A percentile compares a stretch with the other conserved stretches of the same genome.
These are phyloP conservation scores for Merodon equestris DNA, from an alignment of 2,888 invertebrate genomes.

Conservation along the genomic window DNA sequence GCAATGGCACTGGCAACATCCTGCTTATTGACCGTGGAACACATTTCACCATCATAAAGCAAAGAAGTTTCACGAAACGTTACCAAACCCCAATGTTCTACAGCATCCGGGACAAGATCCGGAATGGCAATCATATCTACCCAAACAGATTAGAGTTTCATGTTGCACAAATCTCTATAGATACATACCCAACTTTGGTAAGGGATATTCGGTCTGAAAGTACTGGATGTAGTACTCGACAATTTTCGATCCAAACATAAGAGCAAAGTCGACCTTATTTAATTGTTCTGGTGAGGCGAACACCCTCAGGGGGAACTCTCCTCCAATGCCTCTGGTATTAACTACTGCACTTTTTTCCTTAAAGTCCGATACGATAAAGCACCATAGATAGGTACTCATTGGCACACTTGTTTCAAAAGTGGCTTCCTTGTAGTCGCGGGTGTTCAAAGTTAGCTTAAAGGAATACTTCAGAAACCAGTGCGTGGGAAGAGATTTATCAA, in stretches of 20 bases:
- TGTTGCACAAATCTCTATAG: too few relatives aligned
- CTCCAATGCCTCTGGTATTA: slow-evolving; percentile 80
- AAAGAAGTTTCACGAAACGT: slow-evolving; percentile 93
- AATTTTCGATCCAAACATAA: slow-evolving; percentile 85
- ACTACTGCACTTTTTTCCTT: slow-evolving; percentile 80
- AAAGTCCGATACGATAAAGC: slow-evolving; percentile 96
- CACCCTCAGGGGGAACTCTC: slow-evolving; percentile 84
- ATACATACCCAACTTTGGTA: slow-evolving; percentile 90
- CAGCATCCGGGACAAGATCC: slow-evolving; percentile 85
- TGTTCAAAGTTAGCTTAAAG: slow-evolving; percentile 70
- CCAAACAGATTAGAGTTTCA: background rate
- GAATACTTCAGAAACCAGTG: slow-evolving; percentile 7
- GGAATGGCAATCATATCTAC: slow-evolving; percentile 78
- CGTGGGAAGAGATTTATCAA: background rate
- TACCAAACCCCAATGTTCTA: slow-evolving; percentile 98
- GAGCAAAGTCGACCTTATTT: slow-evolving; percentile 88
- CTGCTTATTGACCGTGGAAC: slow-evolving; percentile 88
- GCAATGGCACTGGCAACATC: slow-evolving; percentile 89
- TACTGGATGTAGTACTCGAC: slow-evolving; percentile 91
- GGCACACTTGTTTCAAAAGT: slow-evolving; percentile 89
- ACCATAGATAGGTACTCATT: slow-evolving; percentile 96
- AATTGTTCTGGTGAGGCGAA: slow-evolving; percentile 88
- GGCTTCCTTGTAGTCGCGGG: slow-evolving; percentile 82
- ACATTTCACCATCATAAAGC: slow-evolving; percentile 86
- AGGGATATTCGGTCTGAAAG: slow-evolving; percentile 91